Evolutionary conservation across 1,140 invertebrate genomes (phyloP), one percentile per base, ranked within the genome.

Genomic region (Hycleus cichorii): DNA sequence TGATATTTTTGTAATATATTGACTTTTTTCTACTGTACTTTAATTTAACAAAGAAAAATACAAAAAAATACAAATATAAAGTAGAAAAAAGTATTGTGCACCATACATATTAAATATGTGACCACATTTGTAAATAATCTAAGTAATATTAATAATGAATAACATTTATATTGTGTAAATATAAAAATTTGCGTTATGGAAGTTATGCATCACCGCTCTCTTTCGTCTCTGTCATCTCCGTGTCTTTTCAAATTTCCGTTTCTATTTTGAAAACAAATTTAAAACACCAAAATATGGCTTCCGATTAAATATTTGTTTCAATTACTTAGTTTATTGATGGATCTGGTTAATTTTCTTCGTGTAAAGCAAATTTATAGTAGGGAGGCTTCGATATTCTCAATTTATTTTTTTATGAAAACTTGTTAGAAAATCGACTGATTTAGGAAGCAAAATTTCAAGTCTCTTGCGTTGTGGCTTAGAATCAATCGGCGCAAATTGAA

Each of bases 51-150:
- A 42, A n/a, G 9, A 42, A 7, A 42, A 8, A 42, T 10, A 42
- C 4, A 42, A n/a, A 4, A 42, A 42, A 42, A 42, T n/a, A 42
- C 4, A 42, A 42, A 10, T 7, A 42, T 39, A 24, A 39, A 45
- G 60, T 62, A 58, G 60, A 62, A 62, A 55, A 49, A 54, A 55
- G 57, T 40, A 56, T 44, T 51, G 51, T 50, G 49, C 50, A 58
- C 47, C 56, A 46, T 63, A 57, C 62, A 63, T 63, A 63, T 63
- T 63, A 57, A 60, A 63, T 63, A 63, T 63, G 62, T 63, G 61
- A 67, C 65, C 60, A 64, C 63, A 57, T 47, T 63, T 67, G 65
- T 67, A 67, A 54, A 67, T 67, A 67, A 45, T 66, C 54, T 64
- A 54, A 64, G 57, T 64, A 64, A 43, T 56, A 60, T 63, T 60